Conservation (phyloP, 2,113 vertebrate genomes). For the Trichomycterus rosablanca region DNA sequence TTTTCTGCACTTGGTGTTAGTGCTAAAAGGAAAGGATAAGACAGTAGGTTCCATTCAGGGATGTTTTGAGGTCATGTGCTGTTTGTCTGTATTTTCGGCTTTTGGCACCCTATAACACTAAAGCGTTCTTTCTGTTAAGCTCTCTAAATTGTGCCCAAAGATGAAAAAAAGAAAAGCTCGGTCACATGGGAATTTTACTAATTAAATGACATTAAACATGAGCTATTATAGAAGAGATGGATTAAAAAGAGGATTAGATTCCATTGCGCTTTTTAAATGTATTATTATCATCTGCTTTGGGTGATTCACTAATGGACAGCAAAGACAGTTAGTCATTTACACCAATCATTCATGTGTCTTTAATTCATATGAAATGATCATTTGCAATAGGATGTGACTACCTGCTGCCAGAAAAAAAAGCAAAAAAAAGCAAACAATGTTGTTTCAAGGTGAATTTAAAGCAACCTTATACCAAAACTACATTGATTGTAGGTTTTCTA, state of each 20-base stretch:
- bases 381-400: too few relatives aligned
- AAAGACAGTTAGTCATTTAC: too few relatives aligned
- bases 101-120: conserved; percentile 50
- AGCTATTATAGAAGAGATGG: conserved; percentile 49
- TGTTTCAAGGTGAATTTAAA: too few relatives aligned
- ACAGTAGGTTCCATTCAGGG: conserved; percentile 66
- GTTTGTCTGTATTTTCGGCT: conserved; percentile 56
- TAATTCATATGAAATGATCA: too few relatives aligned
- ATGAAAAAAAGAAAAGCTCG: conserved; percentile 40
- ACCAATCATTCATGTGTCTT: too few relatives aligned
- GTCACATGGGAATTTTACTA: conserved; percentile 55
- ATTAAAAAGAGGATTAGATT: conserved; percentile 55
- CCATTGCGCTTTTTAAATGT: too few relatives aligned
- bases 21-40: conserved; percentile 43
- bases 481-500: too few relatives aligned
- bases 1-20: conserved; percentile 46
- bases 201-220: conserved; percentile 63
- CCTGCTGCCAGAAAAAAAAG: too few relatives aligned
- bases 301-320: too few relatives aligned
- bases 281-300: too few relatives aligned
- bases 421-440: too few relatives aligned
- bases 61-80: conserved; percentile 49
- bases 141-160: conserved; percentile 50
- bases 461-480: too few relatives aligned
- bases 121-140: conserved; percentile 59